Evolutionary conservation across 2,797 vertebrate species (phyloP), one percentile per base, ranked within the genome.

Genomic region (Pygocentrus nattereri): DNA sequence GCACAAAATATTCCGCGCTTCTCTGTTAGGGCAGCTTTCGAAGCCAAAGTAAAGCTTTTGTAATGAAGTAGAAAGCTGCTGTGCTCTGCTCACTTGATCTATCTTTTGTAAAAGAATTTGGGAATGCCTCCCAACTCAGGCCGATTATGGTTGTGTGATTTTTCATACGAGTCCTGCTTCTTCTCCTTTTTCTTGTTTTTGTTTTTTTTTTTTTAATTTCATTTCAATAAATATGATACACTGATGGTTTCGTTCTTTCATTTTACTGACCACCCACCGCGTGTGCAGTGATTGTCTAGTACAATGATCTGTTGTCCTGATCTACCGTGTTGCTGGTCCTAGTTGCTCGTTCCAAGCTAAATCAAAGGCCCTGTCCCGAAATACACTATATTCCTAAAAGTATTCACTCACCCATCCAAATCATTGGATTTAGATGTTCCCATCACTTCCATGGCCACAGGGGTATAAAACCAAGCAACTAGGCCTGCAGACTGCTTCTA

Each of bases 151-250:
- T 1, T 70, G 44, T 23, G n/a, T 47, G 67, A 69, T 10, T 21
- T 64, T 61, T 50, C 58, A 25, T 58, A 61, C n/a, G 5, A 7
- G 44, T 8, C 68, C 30, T 18, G 47, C 23, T 50, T 27, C 34
- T 16, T 8, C 10, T 25, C 19, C 18, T 31, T 5, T 13, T 71
- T 49, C 31, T 34, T 34, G 7, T 21, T 3, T 49, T n/a, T n/a
- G n/a, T n/a, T n/a, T n/a, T n/a, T n/a, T n/a, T n/a, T n/a, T n/a
- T n/a, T n/a, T n/a, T n/a, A n/a, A n/a, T n/a, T n/a, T n/a, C n/a
- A n/a, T n/a, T 23, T 34, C 19, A 73, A 73, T 73, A 73, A 73
- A 73, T 21, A 31, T 34, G 18, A 31, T 54, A n/a, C 2, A 34
- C 23, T 30, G 30, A 21, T 5, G 38, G 65, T n/a, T 44, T 41